Evolutionary conservation across 2,113 vertebrate species (phyloP).

Genomic region (Mobula hypostoma): DNA sequence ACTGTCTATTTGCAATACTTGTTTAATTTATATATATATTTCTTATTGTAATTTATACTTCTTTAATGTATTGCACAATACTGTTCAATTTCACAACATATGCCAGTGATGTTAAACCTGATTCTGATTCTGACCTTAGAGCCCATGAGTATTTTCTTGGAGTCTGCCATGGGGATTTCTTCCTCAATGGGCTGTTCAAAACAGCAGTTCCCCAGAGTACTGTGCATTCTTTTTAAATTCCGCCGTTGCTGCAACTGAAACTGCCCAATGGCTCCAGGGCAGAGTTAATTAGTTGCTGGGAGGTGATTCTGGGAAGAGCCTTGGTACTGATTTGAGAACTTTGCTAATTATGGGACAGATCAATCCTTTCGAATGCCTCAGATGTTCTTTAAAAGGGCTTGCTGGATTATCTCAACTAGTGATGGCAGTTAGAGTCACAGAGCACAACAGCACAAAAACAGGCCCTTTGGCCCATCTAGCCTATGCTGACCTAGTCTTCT

Average conservation of each 20-base stretch:
- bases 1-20: too few species aligned
- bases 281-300: constrained; percentile 71
- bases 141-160: neutral
- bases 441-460: too few species aligned
- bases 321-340: constrained; percentile 57
- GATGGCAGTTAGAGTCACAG: too few species aligned
- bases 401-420: neutral
- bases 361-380: constrained; percentile 64
- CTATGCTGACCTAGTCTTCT: too few species aligned
- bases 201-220: constrained; percentile 61
- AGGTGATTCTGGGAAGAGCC: constrained; percentile 59
- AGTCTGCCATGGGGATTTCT: neutral
- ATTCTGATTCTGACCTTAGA: constrained; percentile 26
- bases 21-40: too few species aligned
- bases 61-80: too few species aligned
- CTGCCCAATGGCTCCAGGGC: constrained; percentile 63
- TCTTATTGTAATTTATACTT: too few species aligned
- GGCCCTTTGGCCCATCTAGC: too few species aligned
- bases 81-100: too few species aligned
- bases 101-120: too few species aligned
- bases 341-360: constrained; percentile 72
- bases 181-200: constrained; percentile 53
- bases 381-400: constrained; percentile 15
- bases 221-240: constrained; percentile 61
- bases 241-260: constrained; percentile 63